Conservation (phyloP, 2,113 vertebrate genomes). For the Agapornis roseicollis region DNA sequence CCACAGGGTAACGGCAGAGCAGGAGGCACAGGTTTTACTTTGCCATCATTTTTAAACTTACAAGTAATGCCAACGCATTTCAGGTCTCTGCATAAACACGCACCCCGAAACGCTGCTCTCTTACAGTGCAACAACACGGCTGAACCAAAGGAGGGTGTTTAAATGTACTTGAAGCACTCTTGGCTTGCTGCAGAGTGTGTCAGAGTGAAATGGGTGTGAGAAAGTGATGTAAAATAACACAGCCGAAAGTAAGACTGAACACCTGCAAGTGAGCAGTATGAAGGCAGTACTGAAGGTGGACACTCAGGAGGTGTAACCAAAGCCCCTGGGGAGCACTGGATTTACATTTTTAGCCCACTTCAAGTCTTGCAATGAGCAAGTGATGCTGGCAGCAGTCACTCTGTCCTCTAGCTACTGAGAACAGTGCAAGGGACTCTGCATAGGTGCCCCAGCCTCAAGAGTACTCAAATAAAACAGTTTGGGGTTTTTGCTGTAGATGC, state of each 20-base stretch:
- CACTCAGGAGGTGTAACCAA: background rate
- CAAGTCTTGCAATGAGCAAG: background rate
- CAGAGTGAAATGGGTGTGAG: background rate
- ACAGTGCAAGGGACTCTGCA: background rate
- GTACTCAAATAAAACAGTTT: background rate
- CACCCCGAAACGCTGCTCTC: background rate
- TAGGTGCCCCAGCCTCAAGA: background rate
- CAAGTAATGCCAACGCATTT: background rate
- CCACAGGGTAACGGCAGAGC: background rate
- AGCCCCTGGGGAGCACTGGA: background rate
- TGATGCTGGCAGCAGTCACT: background rate
- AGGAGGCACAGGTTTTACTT: background rate
- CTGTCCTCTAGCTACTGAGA: background rate
- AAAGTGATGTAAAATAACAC: background rate
- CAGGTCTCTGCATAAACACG: background rate
- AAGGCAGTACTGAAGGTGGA: background rate
- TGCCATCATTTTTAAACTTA: background rate
- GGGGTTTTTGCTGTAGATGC: background rate
- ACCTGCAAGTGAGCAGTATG: background rate
- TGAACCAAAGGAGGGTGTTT: background rate
- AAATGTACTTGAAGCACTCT: constrained; percentile 15
- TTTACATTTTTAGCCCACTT: background rate
- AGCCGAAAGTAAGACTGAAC: background rate
- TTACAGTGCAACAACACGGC: background rate
- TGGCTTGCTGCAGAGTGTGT: background rate